These are phyloP conservation scores for Champsocephalus gunnari DNA, from an alignment of 2,797 vertebrate species.

Conservation along the genomic window DNA sequence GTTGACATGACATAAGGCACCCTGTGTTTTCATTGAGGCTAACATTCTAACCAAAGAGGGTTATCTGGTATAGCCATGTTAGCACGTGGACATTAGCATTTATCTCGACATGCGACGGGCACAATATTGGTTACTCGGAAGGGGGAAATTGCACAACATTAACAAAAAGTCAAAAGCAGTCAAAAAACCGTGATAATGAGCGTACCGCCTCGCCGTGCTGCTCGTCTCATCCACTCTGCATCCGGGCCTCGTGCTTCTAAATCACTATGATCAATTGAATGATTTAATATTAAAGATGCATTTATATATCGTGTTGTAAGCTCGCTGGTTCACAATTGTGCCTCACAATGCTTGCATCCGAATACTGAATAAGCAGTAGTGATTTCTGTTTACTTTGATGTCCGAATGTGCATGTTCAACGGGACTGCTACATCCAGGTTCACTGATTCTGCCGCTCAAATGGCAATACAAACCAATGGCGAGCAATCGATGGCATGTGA, in stretches of 20 bases:
- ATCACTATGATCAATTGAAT: neutral
- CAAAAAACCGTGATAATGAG: too few species aligned
- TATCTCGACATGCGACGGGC: too few species aligned
- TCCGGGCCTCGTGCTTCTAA: neutral
- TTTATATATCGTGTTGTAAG: neutral
- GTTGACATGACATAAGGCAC: too few species aligned
- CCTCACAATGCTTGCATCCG: slow-evolving; percentile 12
- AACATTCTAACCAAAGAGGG: neutral
- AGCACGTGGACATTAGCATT: neutral
- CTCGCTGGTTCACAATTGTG: neutral
- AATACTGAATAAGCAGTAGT: slow-evolving; percentile 40
- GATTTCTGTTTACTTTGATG: slow-evolving; percentile 55
- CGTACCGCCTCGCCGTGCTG: too few species aligned
- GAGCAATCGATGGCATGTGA: slow-evolving; percentile 39
- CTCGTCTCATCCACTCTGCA: neutral
- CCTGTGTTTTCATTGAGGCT: neutral
- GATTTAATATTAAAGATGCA: neutral
- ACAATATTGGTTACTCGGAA: too few species aligned
- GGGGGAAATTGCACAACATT: too few species aligned
- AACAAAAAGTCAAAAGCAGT: too few species aligned
- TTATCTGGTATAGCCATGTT: too few species aligned
- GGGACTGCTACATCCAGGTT: slow-evolving; percentile 43
- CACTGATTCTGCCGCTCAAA: slow-evolving; percentile 56
- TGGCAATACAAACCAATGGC: slow-evolving; percentile 40
- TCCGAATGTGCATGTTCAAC: slow-evolving; percentile 21